A percentile compares a stretch with the other conserved stretches of the same genome.
These are phyloP conservation scores for Choloepus didactylus DNA, from an alignment of 2,797 vertebrate species.

Conservation along the genomic window DNA sequence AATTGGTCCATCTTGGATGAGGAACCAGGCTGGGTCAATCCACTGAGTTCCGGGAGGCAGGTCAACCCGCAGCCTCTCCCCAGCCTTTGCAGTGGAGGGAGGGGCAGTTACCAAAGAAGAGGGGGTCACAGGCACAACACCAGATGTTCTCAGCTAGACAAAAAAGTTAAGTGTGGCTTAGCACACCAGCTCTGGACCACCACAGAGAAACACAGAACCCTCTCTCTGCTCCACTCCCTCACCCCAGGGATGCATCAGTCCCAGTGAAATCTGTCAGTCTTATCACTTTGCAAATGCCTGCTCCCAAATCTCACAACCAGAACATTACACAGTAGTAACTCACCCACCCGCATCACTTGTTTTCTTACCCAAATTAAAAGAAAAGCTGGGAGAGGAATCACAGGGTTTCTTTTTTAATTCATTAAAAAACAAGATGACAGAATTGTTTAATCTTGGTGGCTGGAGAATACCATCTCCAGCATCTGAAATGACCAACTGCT, in stretches of 20 bases:
- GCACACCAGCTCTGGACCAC: not conserved
- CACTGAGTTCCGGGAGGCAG: too few species aligned
- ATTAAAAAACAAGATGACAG: not conserved
- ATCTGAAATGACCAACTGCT: not conserved
- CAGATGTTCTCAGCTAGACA: not conserved
- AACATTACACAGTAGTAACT: not conserved
- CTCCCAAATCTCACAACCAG: not conserved
- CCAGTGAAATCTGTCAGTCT: not conserved
- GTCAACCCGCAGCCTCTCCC: not conserved
- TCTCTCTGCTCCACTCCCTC: not conserved
- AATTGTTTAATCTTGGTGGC: not conserved
- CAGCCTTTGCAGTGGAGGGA: not conserved
- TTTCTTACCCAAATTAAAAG: conserved; percentile 6
- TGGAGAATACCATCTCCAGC: not conserved
- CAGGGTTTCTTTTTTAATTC: not conserved
- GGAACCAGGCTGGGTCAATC: not conserved
- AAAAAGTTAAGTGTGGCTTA: not conserved
- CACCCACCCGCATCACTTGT: not conserved
- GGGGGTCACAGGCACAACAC: not conserved
- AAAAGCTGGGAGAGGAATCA: not conserved
- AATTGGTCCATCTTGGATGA: not conserved
- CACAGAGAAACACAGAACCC: not conserved
- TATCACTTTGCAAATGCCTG: not conserved
- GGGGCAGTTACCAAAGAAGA: not conserved
- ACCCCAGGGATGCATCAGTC: not conserved